phyloP scores from a whole-genome alignment of 2,113 vertebrate species.

The Callorhinus ursinus region DNA sequence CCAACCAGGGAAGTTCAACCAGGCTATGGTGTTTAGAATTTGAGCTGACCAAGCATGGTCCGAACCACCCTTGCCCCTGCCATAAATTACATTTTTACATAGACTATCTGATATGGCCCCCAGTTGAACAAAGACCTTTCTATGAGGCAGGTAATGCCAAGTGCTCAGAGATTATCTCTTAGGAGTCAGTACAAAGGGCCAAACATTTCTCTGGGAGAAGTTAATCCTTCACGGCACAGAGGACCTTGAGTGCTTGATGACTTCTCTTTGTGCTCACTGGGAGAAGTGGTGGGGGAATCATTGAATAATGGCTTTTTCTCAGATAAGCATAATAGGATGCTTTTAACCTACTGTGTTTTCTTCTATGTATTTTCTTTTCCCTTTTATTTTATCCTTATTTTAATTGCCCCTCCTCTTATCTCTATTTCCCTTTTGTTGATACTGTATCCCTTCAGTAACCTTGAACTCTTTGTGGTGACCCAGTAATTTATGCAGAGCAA shows the following conservation, averaged over 20 bases:
- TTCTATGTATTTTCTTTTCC: background rate
- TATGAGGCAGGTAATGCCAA: background rate
- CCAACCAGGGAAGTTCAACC: background rate
- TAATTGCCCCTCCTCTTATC: background rate
- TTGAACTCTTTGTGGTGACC: background rate
- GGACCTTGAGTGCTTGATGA: background rate
- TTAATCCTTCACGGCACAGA: background rate
- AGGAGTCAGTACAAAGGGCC: background rate
- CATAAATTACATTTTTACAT: background rate
- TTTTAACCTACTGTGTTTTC: background rate
- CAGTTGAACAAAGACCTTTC: background rate
- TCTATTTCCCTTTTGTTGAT: background rate
- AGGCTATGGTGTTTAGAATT: background rate
- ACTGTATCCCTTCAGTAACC: background rate
- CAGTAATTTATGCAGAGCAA: background rate
- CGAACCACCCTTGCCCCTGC: background rate
- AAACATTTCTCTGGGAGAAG: background rate
- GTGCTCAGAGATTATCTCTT: background rate
- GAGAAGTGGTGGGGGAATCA: background rate
- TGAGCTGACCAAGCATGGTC: background rate
- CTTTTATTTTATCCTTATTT: background rate
- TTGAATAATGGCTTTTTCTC: background rate
- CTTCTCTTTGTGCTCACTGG: background rate
- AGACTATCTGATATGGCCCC: background rate
- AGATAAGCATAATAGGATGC: background rate